phyloP scores from a whole-genome alignment of 2,797 vertebrate genomes.

The Paedocypris micromegethes region DNA sequence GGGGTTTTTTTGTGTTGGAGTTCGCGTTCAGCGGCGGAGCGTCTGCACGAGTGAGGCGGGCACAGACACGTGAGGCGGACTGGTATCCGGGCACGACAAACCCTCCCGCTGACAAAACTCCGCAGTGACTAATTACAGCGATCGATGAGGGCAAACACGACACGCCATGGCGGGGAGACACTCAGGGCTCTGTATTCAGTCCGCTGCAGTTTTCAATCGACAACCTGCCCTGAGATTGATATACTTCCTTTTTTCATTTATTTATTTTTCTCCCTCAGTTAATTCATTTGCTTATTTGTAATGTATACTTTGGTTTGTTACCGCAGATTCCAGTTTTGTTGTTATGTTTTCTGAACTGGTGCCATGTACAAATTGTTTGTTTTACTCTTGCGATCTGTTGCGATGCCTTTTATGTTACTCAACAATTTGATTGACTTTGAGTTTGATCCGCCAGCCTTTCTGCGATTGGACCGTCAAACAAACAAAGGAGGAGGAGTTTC shows the following conservation, averaged over 20 bases:
- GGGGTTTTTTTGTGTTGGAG: constrained; percentile 72
- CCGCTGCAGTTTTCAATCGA: background rate
- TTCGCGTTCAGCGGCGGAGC: constrained; percentile 78
- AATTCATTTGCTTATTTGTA: no score
- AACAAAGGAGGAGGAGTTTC: constrained; percentile 36
- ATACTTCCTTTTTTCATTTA: no score
- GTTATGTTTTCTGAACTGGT: no score
- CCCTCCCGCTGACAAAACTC: constrained; percentile 28
- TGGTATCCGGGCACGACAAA: constrained; percentile 38
- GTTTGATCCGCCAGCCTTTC: no score
- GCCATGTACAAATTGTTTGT: no score
- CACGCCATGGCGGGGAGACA: constrained; percentile 16
- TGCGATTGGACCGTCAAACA: background rate
- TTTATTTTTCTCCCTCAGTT: no score
- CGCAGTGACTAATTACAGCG: constrained; percentile 41
- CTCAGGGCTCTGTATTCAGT: constrained; percentile 6
- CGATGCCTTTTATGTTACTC: no score
- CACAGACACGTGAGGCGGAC: constrained; percentile 1
- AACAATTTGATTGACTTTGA: no score
- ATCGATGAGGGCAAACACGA: constrained; percentile 35
- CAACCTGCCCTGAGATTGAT: no score
- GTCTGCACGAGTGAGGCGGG: constrained; percentile 45
- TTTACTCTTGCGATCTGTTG: no score
- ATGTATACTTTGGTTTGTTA: no score
- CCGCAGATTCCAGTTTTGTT: no score